Evolutionary conservation across 2,797 vertebrate species (phyloP), one percentile per base, ranked within the genome.

Genomic region (Valencia hispanica): DNA sequence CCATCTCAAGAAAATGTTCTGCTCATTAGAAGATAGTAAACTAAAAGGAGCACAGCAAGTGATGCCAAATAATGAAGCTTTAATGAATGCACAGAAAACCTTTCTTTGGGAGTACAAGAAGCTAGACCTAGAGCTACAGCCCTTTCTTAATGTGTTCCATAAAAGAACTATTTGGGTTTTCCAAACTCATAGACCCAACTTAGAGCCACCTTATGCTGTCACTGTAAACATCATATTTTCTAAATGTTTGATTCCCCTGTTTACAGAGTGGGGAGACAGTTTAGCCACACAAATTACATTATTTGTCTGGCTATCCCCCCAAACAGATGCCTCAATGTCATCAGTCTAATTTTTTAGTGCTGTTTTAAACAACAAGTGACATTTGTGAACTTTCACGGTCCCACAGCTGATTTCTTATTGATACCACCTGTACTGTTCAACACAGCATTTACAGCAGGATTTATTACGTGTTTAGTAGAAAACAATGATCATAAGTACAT

Each of bases 291-390:
- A 20, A 61, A 61, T 61, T 34, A 61, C 30, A 34, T 61, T 61
- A 61, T 61, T 61, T 61, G 30, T 34, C 57, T 32, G 30, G 27
- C 34, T 61, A 32, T 61, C 2, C 57, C 57, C 57, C 32, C 57
- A 34, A 32, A 61, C 57, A 61, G 30, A 61, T 61, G 57, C 30
- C 30, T 34, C 22, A 61, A 20, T 32, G 27, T 61, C 57, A 61
- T 61, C 57, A 61, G 30, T 34, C 27, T 61, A 61, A 61, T 61
- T 18, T 61, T 34, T 61, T 34, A 61, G 17, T 61, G 57, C 30
- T 61, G 57, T 61, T 34, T 61, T 61, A 61, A 61, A 61, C 57
- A 32, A 34, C 57, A 34, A 61, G 15, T 61, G 57, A 61, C 57
- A 18, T 34, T 32, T 61, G 57, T 61, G 57, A 61, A 34, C 30